Base-by-base conservation (phyloP, 2,113 vertebrate genomes). In the Notothenia coriiceps region DNA sequence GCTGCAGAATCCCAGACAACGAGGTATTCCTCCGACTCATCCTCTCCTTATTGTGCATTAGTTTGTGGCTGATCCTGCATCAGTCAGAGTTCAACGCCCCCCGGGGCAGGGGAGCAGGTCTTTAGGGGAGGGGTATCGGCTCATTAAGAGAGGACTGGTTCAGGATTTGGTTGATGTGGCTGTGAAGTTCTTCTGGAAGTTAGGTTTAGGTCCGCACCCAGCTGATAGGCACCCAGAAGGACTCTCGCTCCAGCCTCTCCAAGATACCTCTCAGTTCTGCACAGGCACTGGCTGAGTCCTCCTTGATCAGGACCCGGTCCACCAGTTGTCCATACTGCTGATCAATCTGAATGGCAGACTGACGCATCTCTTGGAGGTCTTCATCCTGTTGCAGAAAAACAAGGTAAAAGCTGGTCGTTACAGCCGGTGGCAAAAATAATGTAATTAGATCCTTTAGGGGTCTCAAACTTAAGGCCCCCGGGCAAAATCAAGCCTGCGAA, bases 251-350 rank as follows among this genome's bases (percentile, higher is more conserved):
- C 77, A 99, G 90, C 79, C 95, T 93, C 79, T 99, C 97, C 47
- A 98, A 68, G 65, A 98, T 90, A 11, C 43, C 88, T 79, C 92
- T 94, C 70, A 98, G 94, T 86, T 98, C 97, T 72, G 89, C 75
- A 57, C 91, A 96, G 2, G 96, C 95, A 13, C 95, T 96, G 90
- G 96, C 96, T 0, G 96, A 95, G 82, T 98, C 97, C 87, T 97
- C 96, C 80, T 96, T 98, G 78, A 98, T 95, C 86, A 99, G 91
- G 13, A 98, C 91, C 0, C 95, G 92, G 71, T 99, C 97, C 66
- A 97, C 96, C 87, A 97, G 92, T 84, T 98, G 97, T 60, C 97
- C 97, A 0, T 97, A 98, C 86, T 96, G 96, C 87, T 97, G 96
- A 64, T 98, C 97, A 1, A 97, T 96, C 93, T 97, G 97, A 52